Conservation (phyloP, 2,113 vertebrate species). For the Lepisosteus oculatus region DNA sequence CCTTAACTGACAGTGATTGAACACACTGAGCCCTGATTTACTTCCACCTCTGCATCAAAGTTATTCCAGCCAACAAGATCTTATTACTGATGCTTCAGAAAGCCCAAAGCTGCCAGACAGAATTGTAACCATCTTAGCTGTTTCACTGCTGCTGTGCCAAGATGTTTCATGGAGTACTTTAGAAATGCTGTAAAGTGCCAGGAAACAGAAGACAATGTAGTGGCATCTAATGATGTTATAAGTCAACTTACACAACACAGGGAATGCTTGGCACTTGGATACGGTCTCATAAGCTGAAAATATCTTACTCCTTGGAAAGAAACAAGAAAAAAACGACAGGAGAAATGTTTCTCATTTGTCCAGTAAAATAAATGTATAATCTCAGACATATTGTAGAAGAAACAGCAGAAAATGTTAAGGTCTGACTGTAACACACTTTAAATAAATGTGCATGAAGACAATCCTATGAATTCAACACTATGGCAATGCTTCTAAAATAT, state of each 20-base stretch:
- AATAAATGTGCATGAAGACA: no score
- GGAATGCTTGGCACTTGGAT: background rate
- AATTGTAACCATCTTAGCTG: slow-evolving; percentile 8
- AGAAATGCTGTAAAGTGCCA: background rate
- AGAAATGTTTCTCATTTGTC: no score
- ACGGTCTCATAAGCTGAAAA: background rate
- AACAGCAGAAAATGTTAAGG: no score
- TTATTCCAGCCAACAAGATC: slow-evolving; percentile 18
- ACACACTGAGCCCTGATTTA: slow-evolving; percentile 14
- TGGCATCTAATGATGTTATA: background rate
- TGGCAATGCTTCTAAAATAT: no score
- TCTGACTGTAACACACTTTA: no score
- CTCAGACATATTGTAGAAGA: no score
- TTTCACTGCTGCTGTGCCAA: background rate
- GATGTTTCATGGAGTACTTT: background rate
- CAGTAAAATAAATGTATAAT: no score
- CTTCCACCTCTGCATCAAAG: slow-evolving; percentile 2
- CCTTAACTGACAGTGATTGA: no score
- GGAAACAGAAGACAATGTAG: background rate
- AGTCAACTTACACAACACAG: background rate
- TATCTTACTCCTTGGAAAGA: no score
- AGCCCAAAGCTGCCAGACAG: slow-evolving; percentile 16
- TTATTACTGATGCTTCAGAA: slow-evolving; percentile 20
- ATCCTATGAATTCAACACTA: no score
- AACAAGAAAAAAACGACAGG: no score